These are phyloP conservation scores for Conger conger DNA, from an alignment of 2,113 vertebrate genomes.

Conservation along the genomic window DNA sequence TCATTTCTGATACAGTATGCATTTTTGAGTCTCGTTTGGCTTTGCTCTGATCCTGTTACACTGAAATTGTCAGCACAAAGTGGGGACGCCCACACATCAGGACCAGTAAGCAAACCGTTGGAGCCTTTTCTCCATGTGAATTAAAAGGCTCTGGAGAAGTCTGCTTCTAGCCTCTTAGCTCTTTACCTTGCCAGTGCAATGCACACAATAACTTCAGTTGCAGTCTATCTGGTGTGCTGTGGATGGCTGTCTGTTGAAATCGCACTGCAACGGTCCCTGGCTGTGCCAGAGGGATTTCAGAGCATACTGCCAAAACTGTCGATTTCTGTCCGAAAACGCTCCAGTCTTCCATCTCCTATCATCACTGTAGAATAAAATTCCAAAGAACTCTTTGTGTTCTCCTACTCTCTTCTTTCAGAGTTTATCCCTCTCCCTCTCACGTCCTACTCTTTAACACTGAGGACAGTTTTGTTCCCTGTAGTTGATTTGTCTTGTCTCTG, in stretches of 20 bases:
- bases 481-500: neutral
- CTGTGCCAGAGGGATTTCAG: neutral
- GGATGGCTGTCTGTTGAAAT: conserved; percentile 35
- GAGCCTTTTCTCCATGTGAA: neutral
- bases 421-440: neutral
- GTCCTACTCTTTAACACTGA: neutral
- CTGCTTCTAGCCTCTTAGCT: neutral
- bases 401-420: neutral
- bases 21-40: neutral
- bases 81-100: neutral
- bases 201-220: conserved; percentile 68
- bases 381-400: conserved; percentile 1
- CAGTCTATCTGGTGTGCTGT: conserved; percentile 61
- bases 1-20: neutral
- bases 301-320: conserved; percentile 5
- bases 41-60: neutral
- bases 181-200: conserved; percentile 42
- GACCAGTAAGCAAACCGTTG: neutral
- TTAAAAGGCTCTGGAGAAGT: conserved; percentile 34
- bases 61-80: neutral
- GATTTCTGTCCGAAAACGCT: neutral
- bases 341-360: neutral
- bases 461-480: neutral
- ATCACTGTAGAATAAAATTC: conserved; percentile 22
- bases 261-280: neutral